Percentiles rank a stretch among this genome's conserved stretches.
These are phyloP conservation scores for Cynopterus sphinx DNA, from an alignment of 2,797 vertebrate genomes.

Conservation along the genomic window DNA sequence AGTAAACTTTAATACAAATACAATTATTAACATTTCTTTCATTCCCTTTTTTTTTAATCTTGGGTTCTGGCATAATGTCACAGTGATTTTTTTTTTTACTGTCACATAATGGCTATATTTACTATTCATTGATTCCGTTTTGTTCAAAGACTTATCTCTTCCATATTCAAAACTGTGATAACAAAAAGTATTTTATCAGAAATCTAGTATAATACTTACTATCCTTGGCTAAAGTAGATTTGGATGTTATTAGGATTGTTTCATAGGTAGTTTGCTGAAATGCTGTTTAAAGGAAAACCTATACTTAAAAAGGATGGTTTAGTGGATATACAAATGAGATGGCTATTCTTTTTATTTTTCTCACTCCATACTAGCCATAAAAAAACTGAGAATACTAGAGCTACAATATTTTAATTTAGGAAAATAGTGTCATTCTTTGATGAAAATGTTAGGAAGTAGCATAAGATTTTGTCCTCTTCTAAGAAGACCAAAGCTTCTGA, in stretches of 20 bases:
- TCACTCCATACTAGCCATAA: neutral
- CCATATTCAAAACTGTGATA: neutral
- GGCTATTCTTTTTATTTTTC: neutral
- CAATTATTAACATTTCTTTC: neutral
- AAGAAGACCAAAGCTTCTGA: neutral
- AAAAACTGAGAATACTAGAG: neutral
- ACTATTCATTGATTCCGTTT: neutral
- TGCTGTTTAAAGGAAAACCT: neutral
- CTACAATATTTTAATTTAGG: neutral
- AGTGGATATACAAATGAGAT: neutral
- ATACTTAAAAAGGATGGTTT: neutral
- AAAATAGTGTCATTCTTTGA: neutral
- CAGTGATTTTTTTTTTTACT: neutral
- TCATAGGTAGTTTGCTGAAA: neutral
- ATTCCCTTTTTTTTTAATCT: neutral
- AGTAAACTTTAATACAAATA: neutral
- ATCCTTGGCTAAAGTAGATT: neutral
- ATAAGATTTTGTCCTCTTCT: neutral
- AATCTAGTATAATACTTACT: neutral
- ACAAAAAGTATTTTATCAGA: neutral
- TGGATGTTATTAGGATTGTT: neutral
- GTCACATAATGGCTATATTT: neutral
- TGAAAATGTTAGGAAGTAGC: neutral
- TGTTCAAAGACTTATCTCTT: neutral
- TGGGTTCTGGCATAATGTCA: neutral